These are phyloP conservation scores for Cryptoblepharus egeriae DNA, from an alignment of 2,797 vertebrate genomes.

Conservation along the genomic window DNA sequence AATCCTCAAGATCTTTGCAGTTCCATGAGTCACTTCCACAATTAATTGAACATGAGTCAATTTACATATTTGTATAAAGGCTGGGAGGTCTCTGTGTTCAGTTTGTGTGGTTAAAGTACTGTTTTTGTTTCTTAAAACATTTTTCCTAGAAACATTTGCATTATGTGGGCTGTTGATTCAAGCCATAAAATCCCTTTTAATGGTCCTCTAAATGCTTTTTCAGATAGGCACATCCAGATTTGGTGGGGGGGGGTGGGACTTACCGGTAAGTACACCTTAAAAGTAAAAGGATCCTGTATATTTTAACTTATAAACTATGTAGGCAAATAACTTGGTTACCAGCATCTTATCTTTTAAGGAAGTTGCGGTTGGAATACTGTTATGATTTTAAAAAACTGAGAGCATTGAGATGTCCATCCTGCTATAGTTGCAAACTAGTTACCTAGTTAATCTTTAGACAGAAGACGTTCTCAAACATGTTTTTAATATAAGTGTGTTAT, in stretches of 20 bases:
- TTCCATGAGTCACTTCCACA: constrained; percentile 69
- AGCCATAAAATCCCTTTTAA: neutral
- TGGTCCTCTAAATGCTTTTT: neutral
- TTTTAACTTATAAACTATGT: neutral
- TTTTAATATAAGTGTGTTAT: neutral
- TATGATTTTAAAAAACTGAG: neutral
- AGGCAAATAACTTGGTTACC: neutral
- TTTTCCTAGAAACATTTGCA: constrained; percentile 11
- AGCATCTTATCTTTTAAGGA: neutral
- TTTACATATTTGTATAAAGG: constrained; percentile 44
- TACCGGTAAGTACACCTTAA: neutral
- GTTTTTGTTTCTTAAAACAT: constrained; percentile 17
- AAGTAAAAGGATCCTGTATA: neutral
- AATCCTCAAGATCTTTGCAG: neutral
- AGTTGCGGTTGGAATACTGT: neutral
- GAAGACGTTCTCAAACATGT: neutral
- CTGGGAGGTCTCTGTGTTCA: constrained; percentile 44
- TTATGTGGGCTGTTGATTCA: constrained; percentile 14
- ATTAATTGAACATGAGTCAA: constrained; percentile 61
- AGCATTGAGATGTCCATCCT: neutral
- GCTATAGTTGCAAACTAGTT: neutral
- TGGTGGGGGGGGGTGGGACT: no score
- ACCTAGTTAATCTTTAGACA: neutral
- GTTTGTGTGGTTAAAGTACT: constrained; percentile 1
- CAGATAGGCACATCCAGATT: neutral